phyloP scores from a whole-genome alignment of 2,113 vertebrate species.

The Podarcis muralis region DNA sequence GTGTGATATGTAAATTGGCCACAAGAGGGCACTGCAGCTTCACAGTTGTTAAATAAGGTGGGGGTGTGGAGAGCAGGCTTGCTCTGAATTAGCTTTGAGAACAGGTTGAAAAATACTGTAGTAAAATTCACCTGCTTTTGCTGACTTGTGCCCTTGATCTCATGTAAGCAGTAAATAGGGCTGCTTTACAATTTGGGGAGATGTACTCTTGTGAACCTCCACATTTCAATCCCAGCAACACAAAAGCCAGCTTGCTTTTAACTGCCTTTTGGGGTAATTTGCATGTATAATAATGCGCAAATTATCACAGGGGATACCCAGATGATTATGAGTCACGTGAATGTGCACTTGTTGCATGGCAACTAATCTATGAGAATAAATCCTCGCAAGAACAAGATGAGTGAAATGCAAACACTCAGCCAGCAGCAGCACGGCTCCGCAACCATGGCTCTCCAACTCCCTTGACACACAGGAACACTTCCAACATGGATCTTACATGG shows the following conservation, averaged over 20 bases:
- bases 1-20: conserved; percentile 10
- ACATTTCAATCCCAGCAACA: not conserved
- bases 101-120: not conserved
- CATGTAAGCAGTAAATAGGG: not conserved
- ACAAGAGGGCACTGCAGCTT: conserved; percentile 21
- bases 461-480: not conserved
- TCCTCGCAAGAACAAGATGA: conserved; percentile 9
- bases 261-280: not conserved
- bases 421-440: not conserved
- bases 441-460: not conserved
- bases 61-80: not conserved
- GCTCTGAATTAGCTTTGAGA: not conserved
- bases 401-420: conserved; percentile 5
- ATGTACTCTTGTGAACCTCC: not conserved
- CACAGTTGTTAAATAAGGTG: not conserved
- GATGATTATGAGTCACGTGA: conserved; percentile 10
- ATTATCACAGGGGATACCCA: not conserved
- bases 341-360: conserved; percentile 32
- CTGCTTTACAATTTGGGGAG: not conserved
- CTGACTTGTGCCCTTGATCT: not conserved
- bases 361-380: conserved; percentile 23
- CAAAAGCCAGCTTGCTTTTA: not conserved
- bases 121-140: not conserved
- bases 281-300: not conserved
- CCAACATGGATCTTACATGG: not conserved